These are phyloP conservation scores for Serrognathus titanus DNA, from an alignment of 2,888 invertebrate genomes.

Conservation along the genomic window DNA sequence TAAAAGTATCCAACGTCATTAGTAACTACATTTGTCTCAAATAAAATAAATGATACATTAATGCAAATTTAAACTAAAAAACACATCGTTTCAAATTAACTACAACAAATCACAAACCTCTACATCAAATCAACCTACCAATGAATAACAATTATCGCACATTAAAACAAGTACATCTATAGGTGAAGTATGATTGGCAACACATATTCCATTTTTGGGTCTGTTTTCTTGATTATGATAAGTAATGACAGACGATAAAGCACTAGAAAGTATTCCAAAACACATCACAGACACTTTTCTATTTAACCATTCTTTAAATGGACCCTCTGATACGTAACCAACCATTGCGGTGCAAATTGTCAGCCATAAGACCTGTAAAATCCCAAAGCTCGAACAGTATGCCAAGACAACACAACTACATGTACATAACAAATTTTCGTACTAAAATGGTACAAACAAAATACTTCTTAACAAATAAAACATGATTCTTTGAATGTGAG, in stretches of 20 bases:
- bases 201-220: slow-evolving; percentile 85
- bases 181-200: slow-evolving; percentile 98
- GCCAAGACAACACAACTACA: slow-evolving; percentile 13
- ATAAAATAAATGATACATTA: too few relatives aligned
- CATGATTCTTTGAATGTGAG: neutral
- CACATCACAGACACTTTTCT: slow-evolving; percentile 80
- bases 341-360: slow-evolving; percentile 82
- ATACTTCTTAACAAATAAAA: neutral
- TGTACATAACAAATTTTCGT: neutral
- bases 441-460: neutral
- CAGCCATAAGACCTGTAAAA: slow-evolving; percentile 79
- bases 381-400: slow-evolving; percentile 19
- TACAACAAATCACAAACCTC: neutral
- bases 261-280: slow-evolving; percentile 88
- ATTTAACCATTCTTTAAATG: slow-evolving; percentile 76
- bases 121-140: slow-evolving; percentile 66
- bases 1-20: too few relatives aligned
- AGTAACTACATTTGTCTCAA: too few relatives aligned
- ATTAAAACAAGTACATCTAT: slow-evolving; percentile 96
- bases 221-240: slow-evolving; percentile 85
- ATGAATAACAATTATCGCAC: slow-evolving; percentile 94
- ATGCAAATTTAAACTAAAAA: too few relatives aligned
- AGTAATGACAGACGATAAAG: slow-evolving; percentile 83
- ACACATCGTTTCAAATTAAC: too few relatives aligned
- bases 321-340: slow-evolving; percentile 76